phyloP scores from a whole-genome alignment of 2,113 vertebrate species.

The Harpagus bidentatus region DNA sequence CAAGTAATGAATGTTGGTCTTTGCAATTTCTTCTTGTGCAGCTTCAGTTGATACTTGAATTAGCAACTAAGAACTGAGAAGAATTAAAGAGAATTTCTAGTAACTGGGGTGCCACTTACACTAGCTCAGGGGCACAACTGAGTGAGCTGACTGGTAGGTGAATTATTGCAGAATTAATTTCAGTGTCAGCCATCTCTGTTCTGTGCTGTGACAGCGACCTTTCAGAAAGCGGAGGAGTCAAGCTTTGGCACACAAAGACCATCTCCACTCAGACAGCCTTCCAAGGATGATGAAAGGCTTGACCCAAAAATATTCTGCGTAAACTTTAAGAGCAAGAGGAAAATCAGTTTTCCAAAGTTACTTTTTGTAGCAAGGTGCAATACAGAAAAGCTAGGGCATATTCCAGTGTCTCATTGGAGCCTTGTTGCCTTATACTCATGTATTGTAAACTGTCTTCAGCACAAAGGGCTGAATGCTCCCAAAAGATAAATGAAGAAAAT shows the following conservation, averaged over 20 bases:
- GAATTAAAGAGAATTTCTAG: not conserved
- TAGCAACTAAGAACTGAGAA: not conserved
- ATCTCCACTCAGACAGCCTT: not conserved
- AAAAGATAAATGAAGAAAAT: not conserved
- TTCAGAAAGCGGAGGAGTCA: not conserved
- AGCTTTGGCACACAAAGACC: not conserved
- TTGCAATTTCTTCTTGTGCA: not conserved
- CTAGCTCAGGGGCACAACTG: not conserved
- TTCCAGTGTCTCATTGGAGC: not conserved
- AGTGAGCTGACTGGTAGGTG: not conserved
- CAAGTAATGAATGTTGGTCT: not conserved
- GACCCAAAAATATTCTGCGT: not conserved
- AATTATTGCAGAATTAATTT: not conserved
- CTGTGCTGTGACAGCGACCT: not conserved
- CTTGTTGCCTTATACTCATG: not conserved
- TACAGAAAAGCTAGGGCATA: not conserved
- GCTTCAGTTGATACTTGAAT: not conserved
- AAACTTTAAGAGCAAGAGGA: not conserved
- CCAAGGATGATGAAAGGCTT: not conserved
- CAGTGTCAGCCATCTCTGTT: not conserved
- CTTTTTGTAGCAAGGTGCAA: not conserved
- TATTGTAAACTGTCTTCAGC: not conserved
- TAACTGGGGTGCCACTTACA: not conserved
- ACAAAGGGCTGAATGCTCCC: not conserved
- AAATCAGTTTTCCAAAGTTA: not conserved